A percentile compares a stretch with the other conserved stretches of the same genome.
Conservation (phyloP, 2,113 vertebrate genomes). For the Scartelaos histophorus region DNA sequence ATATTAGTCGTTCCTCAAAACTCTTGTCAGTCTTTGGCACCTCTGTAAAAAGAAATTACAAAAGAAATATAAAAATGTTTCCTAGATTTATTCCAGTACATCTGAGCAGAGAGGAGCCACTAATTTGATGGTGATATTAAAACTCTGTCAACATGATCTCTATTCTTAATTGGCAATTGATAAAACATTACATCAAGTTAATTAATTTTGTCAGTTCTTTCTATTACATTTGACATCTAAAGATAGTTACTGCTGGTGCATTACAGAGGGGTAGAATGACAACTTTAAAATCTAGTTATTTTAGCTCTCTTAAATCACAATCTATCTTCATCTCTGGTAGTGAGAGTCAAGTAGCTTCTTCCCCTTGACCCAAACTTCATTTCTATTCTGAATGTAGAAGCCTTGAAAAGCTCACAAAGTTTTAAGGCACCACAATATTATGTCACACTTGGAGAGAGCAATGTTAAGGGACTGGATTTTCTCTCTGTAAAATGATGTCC, state of each 20-base stretch:
- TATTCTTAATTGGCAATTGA: neutral
- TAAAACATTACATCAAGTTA: neutral
- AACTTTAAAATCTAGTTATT: neutral
- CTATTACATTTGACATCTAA: neutral
- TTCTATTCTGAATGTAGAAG: neutral
- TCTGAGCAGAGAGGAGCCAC: neutral
- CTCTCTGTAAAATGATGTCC: too few species aligned
- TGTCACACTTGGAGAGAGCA: too few species aligned
- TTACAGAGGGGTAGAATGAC: neutral
- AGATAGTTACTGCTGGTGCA: neutral
- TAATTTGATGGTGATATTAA: neutral
- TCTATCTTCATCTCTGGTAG: neutral
- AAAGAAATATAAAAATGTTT: neutral
- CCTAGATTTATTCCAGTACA: neutral
- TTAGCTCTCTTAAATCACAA: neutral
- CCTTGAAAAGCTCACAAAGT: neutral
- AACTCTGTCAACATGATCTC: too few species aligned
- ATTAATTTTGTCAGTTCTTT: neutral
- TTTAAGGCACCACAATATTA: neutral
- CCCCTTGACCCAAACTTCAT: neutral
- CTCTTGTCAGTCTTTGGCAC: constrained; percentile 97
- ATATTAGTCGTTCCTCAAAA: constrained; percentile 94
- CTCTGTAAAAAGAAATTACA: constrained; percentile 75
- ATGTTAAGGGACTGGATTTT: neutral
- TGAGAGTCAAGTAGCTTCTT: neutral